Percentiles rank a stretch among this genome's conserved stretches.
Evolutionary conservation across 92 coral and sea anemone species (phyloP).

Genomic region (Chrysogorgia sp.): DNA sequence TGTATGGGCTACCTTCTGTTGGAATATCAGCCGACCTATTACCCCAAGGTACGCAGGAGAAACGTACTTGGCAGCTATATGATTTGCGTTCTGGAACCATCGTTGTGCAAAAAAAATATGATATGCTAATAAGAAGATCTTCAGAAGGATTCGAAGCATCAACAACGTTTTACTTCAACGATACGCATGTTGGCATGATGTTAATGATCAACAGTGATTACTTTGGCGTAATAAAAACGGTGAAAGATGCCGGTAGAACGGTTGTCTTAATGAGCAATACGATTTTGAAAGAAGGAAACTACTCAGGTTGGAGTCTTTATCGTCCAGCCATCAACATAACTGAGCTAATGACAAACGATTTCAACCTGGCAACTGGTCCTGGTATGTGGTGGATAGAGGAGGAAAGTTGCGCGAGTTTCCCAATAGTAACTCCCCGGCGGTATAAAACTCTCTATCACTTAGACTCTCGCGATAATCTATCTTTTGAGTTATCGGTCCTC

Average conservation of each 20-base stretch:
- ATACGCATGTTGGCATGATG: slow-evolving; percentile 51
- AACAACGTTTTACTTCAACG: slow-evolving; percentile 49
- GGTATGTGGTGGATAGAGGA: slow-evolving; percentile 88
- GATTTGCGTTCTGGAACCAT: slow-evolving; percentile 72
- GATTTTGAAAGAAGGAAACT: slow-evolving; percentile 46
- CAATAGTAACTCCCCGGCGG: slow-evolving; percentile 58
- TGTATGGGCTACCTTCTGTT: slow-evolving; percentile 52
- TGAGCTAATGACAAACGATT: slow-evolving; percentile 23
- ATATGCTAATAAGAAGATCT: slow-evolving; percentile 5
- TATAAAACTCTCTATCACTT: slow-evolving; percentile 66
- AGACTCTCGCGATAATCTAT: slow-evolving; percentile 76
- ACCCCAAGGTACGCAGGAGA: slow-evolving; percentile 46
- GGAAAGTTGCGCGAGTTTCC: slow-evolving; percentile 72
- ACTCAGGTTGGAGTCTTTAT: slow-evolving; percentile 66
- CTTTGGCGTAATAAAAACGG: slow-evolving; percentile 53
- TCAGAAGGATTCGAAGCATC: slow-evolving; percentile 5
- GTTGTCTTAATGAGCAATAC: slow-evolving; percentile 31
- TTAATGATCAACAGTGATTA: slow-evolving; percentile 39
- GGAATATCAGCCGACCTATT: slow-evolving; percentile 43
- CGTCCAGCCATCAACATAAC: slow-evolving; percentile 28
- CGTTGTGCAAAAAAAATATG: slow-evolving; percentile 31
- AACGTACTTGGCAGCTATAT: slow-evolving; percentile 71
- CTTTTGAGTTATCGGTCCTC: slow-evolving; percentile 65
- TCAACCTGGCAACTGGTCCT: slow-evolving; percentile 38
- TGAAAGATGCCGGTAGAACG: slow-evolving; percentile 23